These are phyloP conservation scores for Batillaria attramentaria DNA, from an alignment of 1,140 invertebrate genomes.

Conservation along the genomic window DNA sequence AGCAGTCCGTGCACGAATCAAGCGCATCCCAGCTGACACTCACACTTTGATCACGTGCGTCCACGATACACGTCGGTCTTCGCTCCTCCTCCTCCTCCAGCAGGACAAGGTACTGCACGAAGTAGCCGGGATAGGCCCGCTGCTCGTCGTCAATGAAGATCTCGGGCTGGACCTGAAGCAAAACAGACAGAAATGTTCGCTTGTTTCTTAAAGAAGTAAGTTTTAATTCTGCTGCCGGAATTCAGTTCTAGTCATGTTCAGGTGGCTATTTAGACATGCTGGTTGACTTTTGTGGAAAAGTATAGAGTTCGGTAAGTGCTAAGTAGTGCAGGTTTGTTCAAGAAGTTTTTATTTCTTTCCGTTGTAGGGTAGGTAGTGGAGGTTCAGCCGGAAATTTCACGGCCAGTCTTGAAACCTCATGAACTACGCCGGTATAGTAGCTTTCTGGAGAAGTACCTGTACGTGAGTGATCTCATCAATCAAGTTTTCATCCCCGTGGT, in stretches of 20 bases:
- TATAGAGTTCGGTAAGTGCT: background rate
- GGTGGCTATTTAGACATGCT: too few species aligned
- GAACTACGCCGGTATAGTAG: too few species aligned
- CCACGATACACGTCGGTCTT: slow-evolving; percentile 21
- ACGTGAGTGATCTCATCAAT: background rate
- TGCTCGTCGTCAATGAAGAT: slow-evolving; percentile 24
- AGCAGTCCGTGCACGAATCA: slow-evolving; percentile 27
- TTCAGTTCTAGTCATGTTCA: too few species aligned
- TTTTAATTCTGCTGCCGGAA: too few species aligned
- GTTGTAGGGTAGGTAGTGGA: background rate
- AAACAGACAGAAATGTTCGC: background rate
- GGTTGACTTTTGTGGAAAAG: background rate
- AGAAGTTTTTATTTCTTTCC: background rate
- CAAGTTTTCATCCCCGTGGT: background rate
- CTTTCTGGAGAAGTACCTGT: too few species aligned
- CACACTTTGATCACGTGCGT: slow-evolving; percentile 33
- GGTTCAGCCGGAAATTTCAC: background rate
- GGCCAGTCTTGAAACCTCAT: background rate
- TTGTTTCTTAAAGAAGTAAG: too few species aligned
- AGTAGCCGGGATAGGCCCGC: slow-evolving; percentile 25
- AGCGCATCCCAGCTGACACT: slow-evolving; percentile 25
- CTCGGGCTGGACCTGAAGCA: background rate
- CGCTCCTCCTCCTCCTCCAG: slow-evolving; percentile 24
- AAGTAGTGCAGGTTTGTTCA: background rate
- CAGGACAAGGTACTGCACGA: slow-evolving; percentile 12